Base-by-base conservation (phyloP, 2,797 vertebrate genomes). In the Mus minutoides region DNA sequence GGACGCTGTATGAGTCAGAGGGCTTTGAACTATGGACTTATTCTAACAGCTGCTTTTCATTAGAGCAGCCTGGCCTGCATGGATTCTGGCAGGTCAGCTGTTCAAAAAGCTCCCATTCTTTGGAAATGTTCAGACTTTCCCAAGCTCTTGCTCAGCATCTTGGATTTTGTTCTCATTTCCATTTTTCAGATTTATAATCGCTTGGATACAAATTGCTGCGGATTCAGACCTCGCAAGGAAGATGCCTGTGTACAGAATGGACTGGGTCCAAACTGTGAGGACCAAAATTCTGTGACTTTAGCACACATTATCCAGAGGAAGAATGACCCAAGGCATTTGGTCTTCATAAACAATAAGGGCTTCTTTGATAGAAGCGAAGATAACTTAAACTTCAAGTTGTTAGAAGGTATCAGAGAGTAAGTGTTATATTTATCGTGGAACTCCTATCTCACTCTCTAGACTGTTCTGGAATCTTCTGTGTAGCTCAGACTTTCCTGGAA, bases 391-490 rank as follows among this genome's bases (percentile, higher is more conserved):
- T 99, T 99, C 98, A 99, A 99, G 98, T 98, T 99, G 56, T 97
- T 99, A 73, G 98, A 99, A 90, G 99, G 99, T 98, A 99, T 99
- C 96, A 99, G 99, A 97, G 99, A 99, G 99, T 99, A 98, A 99
- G 99, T 99, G 96, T 96, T 71, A 12, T 11, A 10, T 40, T 22
- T 26, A 46, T 8, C 4, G 16, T 52, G 31, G 6, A 16, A 60
- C 17, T 46, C 24, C 9, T 9, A 34, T 52, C 75, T 64, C 37
- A 60, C 34, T 78, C 43, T 17, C 40, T n/a, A 34, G 71, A 34
- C 21, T 64, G 73, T 37, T 43, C 56, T 76, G 71, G 21, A 76
- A 46, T 22, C 24, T 19, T n/a, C 29, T 88, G 52, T 46, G 29
- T 88, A 89, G 54, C 40, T 46, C 37, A 89, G 87, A 6, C 29